A percentile compares a stretch with the other conserved stretches of the same genome.
Conservation (phyloP, 2,888 invertebrate species). For the Caradrina clavipalpis region DNA sequence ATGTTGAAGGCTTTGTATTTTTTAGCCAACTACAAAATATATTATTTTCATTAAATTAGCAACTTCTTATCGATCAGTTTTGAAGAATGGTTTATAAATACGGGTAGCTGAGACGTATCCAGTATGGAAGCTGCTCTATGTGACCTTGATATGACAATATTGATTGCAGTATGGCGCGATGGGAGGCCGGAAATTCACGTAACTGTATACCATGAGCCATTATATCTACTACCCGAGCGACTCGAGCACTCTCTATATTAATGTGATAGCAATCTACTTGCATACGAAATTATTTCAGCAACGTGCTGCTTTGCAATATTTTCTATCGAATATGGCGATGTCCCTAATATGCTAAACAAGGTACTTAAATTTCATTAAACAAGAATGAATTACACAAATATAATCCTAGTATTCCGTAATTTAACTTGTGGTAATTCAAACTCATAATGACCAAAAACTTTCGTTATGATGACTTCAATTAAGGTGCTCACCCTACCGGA, state of each 20-base stretch:
- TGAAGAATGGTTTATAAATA: neutral
- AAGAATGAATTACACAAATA: neutral
- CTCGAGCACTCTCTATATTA: constrained; percentile 27
- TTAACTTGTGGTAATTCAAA: constrained; percentile 1
- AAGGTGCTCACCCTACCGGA: constrained; percentile 46
- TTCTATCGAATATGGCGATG: neutral
- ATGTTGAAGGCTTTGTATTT: neutral
- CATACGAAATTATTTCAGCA: constrained; percentile 33
- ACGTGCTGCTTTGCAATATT: neutral
- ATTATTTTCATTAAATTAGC: neutral
- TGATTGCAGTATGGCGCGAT: constrained; percentile 62
- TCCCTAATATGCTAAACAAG: neutral
- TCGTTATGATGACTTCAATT: constrained; percentile 38
- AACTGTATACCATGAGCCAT: constrained; percentile 59
- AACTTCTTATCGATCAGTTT: neutral
- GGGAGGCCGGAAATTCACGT: constrained; percentile 57
- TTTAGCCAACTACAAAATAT: neutral
- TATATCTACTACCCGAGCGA: constrained; percentile 37
- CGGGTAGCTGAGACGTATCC: neutral
- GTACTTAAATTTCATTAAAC: constrained; percentile 1
- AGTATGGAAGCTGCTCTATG: constrained; percentile 23
- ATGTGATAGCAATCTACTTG: constrained; percentile 38
- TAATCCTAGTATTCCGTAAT: constrained; percentile 11
- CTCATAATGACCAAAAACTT: constrained; percentile 18
- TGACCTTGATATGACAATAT: constrained; percentile 59